Base-by-base conservation (phyloP, 2,888 invertebrate genomes). In the Troides aeacus region DNA sequence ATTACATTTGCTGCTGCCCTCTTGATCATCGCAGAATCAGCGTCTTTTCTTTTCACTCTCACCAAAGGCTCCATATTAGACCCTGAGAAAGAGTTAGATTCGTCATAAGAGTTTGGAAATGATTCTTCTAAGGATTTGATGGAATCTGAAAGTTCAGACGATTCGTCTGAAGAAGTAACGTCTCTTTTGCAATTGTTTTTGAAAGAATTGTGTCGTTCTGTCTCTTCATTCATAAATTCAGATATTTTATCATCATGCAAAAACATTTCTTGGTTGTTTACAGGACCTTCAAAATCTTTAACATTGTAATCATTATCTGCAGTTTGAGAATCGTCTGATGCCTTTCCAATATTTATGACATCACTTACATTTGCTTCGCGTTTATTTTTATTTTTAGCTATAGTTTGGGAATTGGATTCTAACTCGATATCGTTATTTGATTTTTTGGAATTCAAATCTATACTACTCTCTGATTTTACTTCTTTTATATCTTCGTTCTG, bases 41-140 rank as follows among this genome's bases (percentile, higher is more conserved):
- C 73, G 75, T 86, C 84, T 73, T 79, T 89, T 73, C 92, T 83
- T 78, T 92, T 92, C 1, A 92, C 91, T 77, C 92, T 82, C 6
- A 90, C 80, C 70, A 90, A 79, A 69, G 90, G 90, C 39, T 82
- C 77, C 79, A 83, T 77, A 66, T 82, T 74, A 2, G 79, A 78
- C 24, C 77, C 85, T 15, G 80, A 75, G 72, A 82, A 83, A 58
- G 79, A 76, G 23, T 73, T 79, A 4, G 81, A 76, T 68, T 86
- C 84, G 42, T 84, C 83, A 69, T 84, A 83, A 7, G 80, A 77
- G 73, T 84, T 86, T 2, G 91, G 88, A 76, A 92, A 92, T 10
- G 92, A 92, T 65, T 92, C 91, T 72, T 89, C 88, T 68, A 92
- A 75, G n/a, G 86, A 87, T 75, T 85, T 87, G 2, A 89, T 74